phyloP scores from a whole-genome alignment of 1,140 invertebrate species.

The Phortica variegata region DNA sequence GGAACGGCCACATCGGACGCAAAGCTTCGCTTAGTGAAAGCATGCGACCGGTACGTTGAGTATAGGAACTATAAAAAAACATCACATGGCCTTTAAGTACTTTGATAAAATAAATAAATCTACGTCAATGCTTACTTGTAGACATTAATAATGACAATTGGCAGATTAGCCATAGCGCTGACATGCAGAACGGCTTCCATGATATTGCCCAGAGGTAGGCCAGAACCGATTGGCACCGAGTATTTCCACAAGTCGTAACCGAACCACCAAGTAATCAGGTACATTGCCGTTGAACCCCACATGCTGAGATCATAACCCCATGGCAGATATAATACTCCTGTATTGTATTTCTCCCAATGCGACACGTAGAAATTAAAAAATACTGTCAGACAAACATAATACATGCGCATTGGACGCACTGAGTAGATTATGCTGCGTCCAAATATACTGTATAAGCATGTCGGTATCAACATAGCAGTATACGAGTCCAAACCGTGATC shows the following conservation, averaged over 20 bases:
- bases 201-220: conserved; percentile 69
- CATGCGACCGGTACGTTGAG: conserved; percentile 81
- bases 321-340: conserved; percentile 89
- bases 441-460: conserved; percentile 90
- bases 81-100: background rate
- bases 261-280: conserved; percentile 59
- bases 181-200: conserved; percentile 84
- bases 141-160: conserved; percentile 85
- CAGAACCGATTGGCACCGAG: conserved; percentile 64
- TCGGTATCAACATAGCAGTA: conserved; percentile 88
- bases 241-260: conserved; percentile 84
- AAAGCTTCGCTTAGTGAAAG: conserved; percentile 71
- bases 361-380: conserved; percentile 90
- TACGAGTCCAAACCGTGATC: conserved; percentile 99
- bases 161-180: conserved; percentile 81
- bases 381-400: conserved; percentile 86
- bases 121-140: conserved; percentile 68
- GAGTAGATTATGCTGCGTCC: conserved; percentile 70
- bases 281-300: conserved; percentile 61
- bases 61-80: conserved; percentile 66
- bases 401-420: conserved; percentile 73
- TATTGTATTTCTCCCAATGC: conserved; percentile 98
- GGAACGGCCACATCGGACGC: conserved; percentile 79
- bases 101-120: conserved; percentile 45
- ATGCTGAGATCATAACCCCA: conserved; percentile 97